Conservation (phyloP, 1,140 invertebrate genomes). For the Octopus bimaculoides region DNA sequence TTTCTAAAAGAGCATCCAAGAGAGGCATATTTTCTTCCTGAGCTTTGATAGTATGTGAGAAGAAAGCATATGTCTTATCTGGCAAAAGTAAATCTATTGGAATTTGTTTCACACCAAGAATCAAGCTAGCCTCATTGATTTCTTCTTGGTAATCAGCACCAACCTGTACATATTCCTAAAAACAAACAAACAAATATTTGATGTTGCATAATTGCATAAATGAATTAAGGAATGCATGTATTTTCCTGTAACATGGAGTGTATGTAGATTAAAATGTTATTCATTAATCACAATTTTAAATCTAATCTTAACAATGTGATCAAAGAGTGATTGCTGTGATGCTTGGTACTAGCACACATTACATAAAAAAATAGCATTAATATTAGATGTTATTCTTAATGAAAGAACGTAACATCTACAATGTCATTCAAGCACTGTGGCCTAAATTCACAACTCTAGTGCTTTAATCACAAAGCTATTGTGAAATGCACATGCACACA, state of each 20-base stretch:
- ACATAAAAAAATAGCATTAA: too few relatives aligned
- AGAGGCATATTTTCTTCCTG: constrained; percentile 98
- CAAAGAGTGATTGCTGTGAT: too few relatives aligned
- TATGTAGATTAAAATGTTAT: background rate
- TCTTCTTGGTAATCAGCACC: constrained; percentile 95
- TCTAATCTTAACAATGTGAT: background rate
- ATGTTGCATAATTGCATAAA: too few relatives aligned
- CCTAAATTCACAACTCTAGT: too few relatives aligned
- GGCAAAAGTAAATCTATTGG: constrained; percentile 91
- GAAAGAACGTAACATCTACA: too few relatives aligned
- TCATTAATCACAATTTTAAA: background rate
- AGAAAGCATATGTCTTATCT: constrained; percentile 97
- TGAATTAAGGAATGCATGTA: too few relatives aligned
- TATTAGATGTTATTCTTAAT: too few relatives aligned
- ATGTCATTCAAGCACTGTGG: too few relatives aligned
- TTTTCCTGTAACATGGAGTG: too few relatives aligned
- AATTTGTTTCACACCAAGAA: constrained; percentile 97
- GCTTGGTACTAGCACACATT: too few relatives aligned
- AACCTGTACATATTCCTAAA: constrained; percentile 77
- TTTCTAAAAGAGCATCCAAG: constrained; percentile 85
- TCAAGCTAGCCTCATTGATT: constrained; percentile 90
- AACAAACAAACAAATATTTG: background rate
- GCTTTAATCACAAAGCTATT: too few relatives aligned
- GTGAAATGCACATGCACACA: too few relatives aligned
- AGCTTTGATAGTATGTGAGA: constrained; percentile 99